Conservation (phyloP, 2,113 vertebrate genomes). For the Rhinopomastus cyanomelas region DNA sequence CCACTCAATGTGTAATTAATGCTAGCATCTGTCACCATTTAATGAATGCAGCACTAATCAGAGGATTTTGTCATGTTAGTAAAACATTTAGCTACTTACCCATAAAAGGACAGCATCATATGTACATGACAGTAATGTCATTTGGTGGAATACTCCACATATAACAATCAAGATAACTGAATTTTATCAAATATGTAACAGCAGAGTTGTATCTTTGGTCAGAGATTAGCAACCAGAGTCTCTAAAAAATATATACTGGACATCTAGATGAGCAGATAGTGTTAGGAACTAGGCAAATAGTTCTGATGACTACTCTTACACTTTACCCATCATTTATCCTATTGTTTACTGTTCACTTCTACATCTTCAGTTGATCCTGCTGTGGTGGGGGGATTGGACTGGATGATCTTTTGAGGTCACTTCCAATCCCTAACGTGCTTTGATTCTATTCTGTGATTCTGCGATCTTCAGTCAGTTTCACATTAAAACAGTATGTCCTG, state of each 20-base stretch:
- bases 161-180: not conserved
- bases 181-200: not conserved
- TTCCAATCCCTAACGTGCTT: no score
- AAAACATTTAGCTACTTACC: conserved; percentile 13
- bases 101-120: not conserved
- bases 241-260: not conserved
- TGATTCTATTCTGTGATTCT: no score
- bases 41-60: conserved; percentile 25
- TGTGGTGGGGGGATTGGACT: no score
- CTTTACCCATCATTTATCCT: not conserved
- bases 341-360: not conserved
- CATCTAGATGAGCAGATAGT: not conserved
- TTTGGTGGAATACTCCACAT: not conserved
- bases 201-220: not conserved
- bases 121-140: not conserved
- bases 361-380: no score
- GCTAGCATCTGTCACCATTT: conserved; percentile 61
- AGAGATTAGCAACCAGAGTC: not conserved
- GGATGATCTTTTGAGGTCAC: no score
- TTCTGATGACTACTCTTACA: conserved; percentile 4
- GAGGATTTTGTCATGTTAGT: conserved; percentile 2
- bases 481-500: conserved; percentile 2
- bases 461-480: conserved; percentile 11
- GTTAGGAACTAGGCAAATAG: not conserved
- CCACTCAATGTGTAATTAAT: conserved; percentile 45